Base-by-base conservation (phyloP, 1,140 invertebrate species). In the Aricia agestis region DNA sequence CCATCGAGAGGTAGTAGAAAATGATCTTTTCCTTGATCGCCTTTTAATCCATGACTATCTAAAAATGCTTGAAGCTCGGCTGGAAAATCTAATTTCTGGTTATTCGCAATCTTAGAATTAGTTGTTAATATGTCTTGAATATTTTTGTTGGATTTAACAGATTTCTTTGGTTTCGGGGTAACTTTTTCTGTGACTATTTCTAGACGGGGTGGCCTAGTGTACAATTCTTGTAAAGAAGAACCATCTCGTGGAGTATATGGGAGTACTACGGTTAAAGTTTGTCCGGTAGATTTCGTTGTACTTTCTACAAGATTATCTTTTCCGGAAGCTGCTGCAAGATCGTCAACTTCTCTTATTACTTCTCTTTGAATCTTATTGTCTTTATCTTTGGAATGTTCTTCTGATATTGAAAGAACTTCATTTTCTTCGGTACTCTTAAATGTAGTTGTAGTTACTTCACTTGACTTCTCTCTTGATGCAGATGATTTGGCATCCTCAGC, bases 171-270 rank as follows among this genome's bases (percentile, higher is more conserved):
- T 17, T 89, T 84, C 25, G 83, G 78, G 11, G 88, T 90, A 10
- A 90, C 83, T 19, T 90, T 86, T 6, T 90, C 83, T 59, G 83
- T 76, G 0, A 90, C 77, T 45, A 89, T 78, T 79, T 92, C 80
- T 13, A 86, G 74, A 70, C 85, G 73, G 6, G 89, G 89, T 74
- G 87, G 85, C 68, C 79, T 78, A n/a, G 87, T 91, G 66, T 90
- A 91, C 1, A 91, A 69, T 78, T 91, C 89, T 79, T 91, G 87
- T 69, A 91, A 78, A 18, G 89, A 88, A 7, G 87, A 85, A 7
- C 87, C 89, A 78, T 91, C 89, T 32, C 87, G 76, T 57, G 87
- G 89, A 17, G 87, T 90, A 65, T 91, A 91, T 6, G 89, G 87
- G 19, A 91, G 75, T 36, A 91, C 89, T 6, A 91, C 87, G 70